Conservation (phyloP, 2,888 invertebrate species). For the Drosophila falleni region DNA sequence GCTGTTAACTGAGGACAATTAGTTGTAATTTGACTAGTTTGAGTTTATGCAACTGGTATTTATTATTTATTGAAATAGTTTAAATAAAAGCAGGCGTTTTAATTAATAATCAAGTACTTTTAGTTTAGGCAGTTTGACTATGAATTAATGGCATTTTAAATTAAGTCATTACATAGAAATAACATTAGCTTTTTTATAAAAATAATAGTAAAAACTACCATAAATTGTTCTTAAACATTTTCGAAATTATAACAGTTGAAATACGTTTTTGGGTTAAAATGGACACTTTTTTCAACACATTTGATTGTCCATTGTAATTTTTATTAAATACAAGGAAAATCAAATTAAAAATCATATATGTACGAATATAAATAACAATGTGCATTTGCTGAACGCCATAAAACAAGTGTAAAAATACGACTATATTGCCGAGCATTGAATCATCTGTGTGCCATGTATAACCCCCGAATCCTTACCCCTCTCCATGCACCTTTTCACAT, state of each 20-base stretch:
- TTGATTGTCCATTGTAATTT: too few species aligned
- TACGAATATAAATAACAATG: constrained; percentile 3
- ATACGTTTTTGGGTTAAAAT: too few species aligned
- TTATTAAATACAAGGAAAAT: neutral
- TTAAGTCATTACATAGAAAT: neutral
- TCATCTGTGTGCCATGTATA: constrained; percentile 22
- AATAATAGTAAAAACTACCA: neutral
- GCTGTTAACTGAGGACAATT: constrained; percentile 30
- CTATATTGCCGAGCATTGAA: constrained; percentile 18
- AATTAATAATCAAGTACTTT: neutral
- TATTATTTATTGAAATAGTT: constrained; percentile 19
- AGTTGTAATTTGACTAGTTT: constrained; percentile 11
- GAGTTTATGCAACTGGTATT: constrained; percentile 14
- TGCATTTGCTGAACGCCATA: constrained; percentile 7
- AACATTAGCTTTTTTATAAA: too few species aligned
- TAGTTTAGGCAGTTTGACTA: too few species aligned
- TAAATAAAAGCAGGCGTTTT: neutral
- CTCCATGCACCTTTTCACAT: neutral
- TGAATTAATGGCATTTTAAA: neutral
- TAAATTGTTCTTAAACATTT: too few species aligned
- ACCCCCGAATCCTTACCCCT: neutral
- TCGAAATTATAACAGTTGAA: too few species aligned
- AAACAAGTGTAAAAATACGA: constrained; percentile 15
- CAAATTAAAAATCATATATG: constrained; percentile 10
- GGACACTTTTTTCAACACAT: too few species aligned